Conservation (phyloP, 2,888 invertebrate species). For the Ischnura elegans region DNA sequence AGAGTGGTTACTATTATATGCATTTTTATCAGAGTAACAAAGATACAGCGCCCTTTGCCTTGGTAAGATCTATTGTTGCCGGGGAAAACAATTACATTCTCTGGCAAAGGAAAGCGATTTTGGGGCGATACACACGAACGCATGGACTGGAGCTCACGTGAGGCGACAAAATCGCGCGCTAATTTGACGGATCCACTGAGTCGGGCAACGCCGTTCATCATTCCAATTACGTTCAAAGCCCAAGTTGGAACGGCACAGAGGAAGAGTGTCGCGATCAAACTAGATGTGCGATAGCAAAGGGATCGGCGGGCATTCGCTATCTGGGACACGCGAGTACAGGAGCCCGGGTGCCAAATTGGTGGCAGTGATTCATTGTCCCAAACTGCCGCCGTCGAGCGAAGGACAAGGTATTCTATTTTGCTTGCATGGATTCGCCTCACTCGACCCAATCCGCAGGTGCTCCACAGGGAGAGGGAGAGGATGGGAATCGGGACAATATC, state of each 20-base stretch:
- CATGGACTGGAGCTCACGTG: too few relatives aligned
- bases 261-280: not conserved
- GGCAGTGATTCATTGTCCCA: not conserved
- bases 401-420: slow-evolving; percentile 2
- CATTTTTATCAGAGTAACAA: too few relatives aligned
- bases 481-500: not conserved
- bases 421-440: not conserved
- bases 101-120: too few relatives aligned
- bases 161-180: too few relatives aligned
- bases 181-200: too few relatives aligned
- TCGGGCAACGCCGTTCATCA: too few relatives aligned
- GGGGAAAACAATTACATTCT: too few relatives aligned
- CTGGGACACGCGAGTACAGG: not conserved
- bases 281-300: not conserved
- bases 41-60: too few relatives aligned
- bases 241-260: not conserved
- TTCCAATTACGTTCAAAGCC: too few relatives aligned
- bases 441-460: not conserved
- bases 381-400: not conserved
- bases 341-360: not conserved
- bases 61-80: too few relatives aligned
- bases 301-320: not conserved
- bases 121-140: too few relatives aligned
- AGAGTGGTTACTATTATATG: too few relatives aligned
- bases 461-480: not conserved